Evolutionary conservation across 2,113 vertebrate genomes (phyloP).

Genomic region (Callospermophilus lateralis): DNA sequence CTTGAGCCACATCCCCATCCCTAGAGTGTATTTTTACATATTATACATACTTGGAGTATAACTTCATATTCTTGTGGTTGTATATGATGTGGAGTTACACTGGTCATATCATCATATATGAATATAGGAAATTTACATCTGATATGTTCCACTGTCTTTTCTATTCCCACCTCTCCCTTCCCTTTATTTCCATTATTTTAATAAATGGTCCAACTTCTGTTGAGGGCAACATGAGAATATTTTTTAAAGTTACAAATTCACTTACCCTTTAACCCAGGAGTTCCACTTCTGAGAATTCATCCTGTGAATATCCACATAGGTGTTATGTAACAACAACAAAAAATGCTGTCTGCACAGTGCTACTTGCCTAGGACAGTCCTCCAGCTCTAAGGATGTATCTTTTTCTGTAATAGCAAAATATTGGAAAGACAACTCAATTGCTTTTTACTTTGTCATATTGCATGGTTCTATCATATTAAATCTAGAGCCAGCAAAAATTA

Average conservation of each 20-base stretch:
- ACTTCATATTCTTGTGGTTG: too few species aligned
- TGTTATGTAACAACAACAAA: not conserved
- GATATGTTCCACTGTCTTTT: too few species aligned
- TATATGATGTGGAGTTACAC: too few species aligned
- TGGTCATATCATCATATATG: too few species aligned
- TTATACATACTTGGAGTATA: too few species aligned
- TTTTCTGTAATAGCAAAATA: constrained; percentile 19
- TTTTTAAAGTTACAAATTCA: not conserved
- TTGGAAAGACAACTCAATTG: not conserved
- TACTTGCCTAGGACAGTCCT: not conserved
- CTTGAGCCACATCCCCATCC: too few species aligned
- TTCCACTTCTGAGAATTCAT: not conserved
- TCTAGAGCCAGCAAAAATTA: not conserved
- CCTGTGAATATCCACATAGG: not conserved
- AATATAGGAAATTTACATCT: too few species aligned
- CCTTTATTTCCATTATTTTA: too few species aligned
- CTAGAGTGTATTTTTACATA: too few species aligned
- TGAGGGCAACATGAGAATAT: not conserved
- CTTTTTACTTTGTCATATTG: not conserved
- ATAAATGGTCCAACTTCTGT: not conserved
- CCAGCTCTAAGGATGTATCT: not conserved
- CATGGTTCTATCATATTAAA: not conserved
- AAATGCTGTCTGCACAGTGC: not conserved
- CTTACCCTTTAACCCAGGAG: not conserved
- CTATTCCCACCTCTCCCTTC: too few species aligned